Evolutionary conservation across 2,113 vertebrate genomes (phyloP), one percentile per base, ranked within the genome.

Genomic region (Leucopsar rothschildi): DNA sequence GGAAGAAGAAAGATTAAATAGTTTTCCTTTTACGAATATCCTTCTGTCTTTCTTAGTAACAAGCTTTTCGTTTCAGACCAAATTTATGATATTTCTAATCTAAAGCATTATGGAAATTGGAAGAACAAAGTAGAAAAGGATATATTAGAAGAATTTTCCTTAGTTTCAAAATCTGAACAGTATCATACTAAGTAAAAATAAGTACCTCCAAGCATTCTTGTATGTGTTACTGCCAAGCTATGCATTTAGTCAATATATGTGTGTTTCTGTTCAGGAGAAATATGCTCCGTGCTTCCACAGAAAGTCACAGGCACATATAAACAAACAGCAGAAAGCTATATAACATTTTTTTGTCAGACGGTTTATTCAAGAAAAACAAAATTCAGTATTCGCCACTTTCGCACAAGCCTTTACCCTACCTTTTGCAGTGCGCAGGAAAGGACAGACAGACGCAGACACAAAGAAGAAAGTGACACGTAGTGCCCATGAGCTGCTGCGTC

Each of bases 371-470:
- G 21, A 65, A 64, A 86, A 60, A 10, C 3, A 5, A 59, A 50
- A 55, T 37, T 20, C 55, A 61, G 39, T 7, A 39, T 0, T 0
- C 1, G 6, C 15, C 29, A 6, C 21, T 73, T 75, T 2, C 0
- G 1, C 21, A 18, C 25, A 84, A 25, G 13, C 12, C 55, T 6
- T 66, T 40, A 42, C 13, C 55, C 37, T 12, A 7, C 20, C 63
- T 86, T 77, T 60, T 28, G 27, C 64, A 40, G 4, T 0, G 42
- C 1, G 3, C 10, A 33, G 73, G 44, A 10, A 68, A 79, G 53
- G 50, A 80, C 63, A 57, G 69, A 47, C 27, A 52, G 37, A 69
- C 0, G 0, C 2, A 37, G 18, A 31, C 19, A n/a, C 4, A 31
- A 42, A 57, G 44, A 39, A 78, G 52, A 12, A 56, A 17, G 10